Conservation (phyloP, 1,140 invertebrate genomes). For the Drosophila pectinifera region DNA sequence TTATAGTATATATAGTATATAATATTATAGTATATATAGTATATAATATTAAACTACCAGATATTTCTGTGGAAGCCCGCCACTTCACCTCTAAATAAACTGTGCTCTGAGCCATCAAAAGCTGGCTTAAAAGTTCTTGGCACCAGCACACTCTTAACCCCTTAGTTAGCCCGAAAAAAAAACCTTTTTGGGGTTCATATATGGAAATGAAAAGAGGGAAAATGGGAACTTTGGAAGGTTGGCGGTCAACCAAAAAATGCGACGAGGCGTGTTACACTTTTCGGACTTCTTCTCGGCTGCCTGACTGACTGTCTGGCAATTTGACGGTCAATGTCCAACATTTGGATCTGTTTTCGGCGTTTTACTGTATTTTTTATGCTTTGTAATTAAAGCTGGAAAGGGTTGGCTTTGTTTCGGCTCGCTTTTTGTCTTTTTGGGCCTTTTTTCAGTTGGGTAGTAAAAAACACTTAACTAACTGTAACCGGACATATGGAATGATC, state of each 20-base stretch:
- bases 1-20: too few species aligned
- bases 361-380: slow-evolving; percentile 46
- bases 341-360: slow-evolving; percentile 34
- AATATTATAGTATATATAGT: too few species aligned
- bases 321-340: slow-evolving; percentile 52
- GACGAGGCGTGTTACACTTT: slow-evolving; percentile 50
- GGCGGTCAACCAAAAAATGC: slow-evolving; percentile 34
- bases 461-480: slow-evolving; percentile 52
- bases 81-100: background rate
- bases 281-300: background rate
- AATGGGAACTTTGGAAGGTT: slow-evolving; percentile 6
- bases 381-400: slow-evolving; percentile 47
- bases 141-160: slow-evolving; percentile 12
- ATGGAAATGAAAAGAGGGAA: background rate
- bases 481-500: slow-evolving; percentile 32
- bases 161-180: background rate
- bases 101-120: slow-evolving; percentile 7
- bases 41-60: background rate
- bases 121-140: slow-evolving; percentile 14
- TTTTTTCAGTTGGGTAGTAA: slow-evolving; percentile 18
- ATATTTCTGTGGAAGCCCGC: background rate
- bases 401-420: slow-evolving; percentile 38
- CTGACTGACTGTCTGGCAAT: background rate
- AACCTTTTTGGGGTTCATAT: background rate
- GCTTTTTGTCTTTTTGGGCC: slow-evolving; percentile 24